These are phyloP conservation scores for Dissostichus mawsoni DNA, from an alignment of 2,113 vertebrate species.

Conservation along the genomic window DNA sequence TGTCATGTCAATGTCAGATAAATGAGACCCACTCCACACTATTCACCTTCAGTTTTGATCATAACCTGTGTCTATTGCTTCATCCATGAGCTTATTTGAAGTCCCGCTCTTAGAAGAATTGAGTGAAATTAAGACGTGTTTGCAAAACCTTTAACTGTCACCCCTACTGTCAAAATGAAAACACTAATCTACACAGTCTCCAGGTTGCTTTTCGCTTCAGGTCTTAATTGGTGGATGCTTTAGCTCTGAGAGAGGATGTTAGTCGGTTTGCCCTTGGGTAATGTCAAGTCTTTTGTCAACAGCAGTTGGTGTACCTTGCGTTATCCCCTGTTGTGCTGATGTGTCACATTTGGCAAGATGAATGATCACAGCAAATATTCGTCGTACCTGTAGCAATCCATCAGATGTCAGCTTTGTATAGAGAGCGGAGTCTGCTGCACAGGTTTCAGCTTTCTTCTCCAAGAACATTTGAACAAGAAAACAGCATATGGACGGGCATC, in stretches of 20 bases:
- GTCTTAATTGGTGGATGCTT: constrained; percentile 48
- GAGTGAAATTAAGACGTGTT: constrained; percentile 20
- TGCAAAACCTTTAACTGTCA: constrained; percentile 37
- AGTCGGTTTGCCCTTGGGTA: constrained; percentile 59
- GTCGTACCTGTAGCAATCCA: constrained; percentile 76
- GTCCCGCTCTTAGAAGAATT: not conserved
- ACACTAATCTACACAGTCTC: not conserved
- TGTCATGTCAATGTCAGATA: not conserved
- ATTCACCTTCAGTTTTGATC: not conserved
- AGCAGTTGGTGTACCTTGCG: constrained; percentile 66
- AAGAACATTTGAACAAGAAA: constrained; percentile 11
- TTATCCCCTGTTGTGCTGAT: constrained; percentile 74
- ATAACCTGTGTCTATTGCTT: not conserved
- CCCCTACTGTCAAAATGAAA: constrained; percentile 11
- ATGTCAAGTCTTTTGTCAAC: constrained; percentile 58
- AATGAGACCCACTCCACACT: not conserved
- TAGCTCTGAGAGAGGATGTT: constrained; percentile 16
- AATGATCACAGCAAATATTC: constrained; percentile 79
- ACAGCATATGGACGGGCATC: constrained; percentile 11
- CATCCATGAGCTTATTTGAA: not conserved
- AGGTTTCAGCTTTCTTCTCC: not conserved
- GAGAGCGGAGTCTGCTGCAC: constrained; percentile 21
- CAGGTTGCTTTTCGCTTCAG: constrained; percentile 5
- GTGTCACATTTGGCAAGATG: constrained; percentile 80
- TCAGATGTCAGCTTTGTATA: constrained; percentile 62